Evolutionary conservation across 2,113 vertebrate genomes (phyloP).

Genomic region (Boulengeromyrus knoepffleri): DNA sequence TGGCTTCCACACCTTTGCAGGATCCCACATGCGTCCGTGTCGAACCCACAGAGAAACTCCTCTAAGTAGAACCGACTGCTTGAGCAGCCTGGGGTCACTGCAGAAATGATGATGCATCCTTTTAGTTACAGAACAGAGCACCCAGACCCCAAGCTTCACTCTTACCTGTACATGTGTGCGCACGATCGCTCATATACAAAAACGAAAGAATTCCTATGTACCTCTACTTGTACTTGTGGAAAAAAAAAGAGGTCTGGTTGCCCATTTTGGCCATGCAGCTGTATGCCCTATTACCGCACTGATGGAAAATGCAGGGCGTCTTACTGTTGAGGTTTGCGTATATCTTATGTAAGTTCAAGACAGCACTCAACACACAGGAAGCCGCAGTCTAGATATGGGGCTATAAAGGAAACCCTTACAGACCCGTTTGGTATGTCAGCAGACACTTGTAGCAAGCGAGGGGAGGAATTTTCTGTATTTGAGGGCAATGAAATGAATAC

Average conservation of each 20-base stretch:
- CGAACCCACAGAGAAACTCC: not conserved
- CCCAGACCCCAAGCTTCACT: not conserved
- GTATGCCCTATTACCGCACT: not conserved
- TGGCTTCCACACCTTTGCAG: not conserved
- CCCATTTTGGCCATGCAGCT: not conserved
- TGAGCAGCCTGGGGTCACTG: not conserved
- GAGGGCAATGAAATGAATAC: not conserved
- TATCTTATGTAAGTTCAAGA: not conserved
- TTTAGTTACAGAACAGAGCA: not conserved
- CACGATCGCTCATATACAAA: not conserved
- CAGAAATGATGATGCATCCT: not conserved
- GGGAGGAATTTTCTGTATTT: not conserved
- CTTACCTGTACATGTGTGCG: not conserved
- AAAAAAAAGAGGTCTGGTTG: not conserved
- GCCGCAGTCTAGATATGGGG: not conserved
- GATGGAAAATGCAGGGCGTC: not conserved
- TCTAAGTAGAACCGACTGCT: not conserved
- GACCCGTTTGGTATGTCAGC: not conserved
- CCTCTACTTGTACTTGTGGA: not conserved
- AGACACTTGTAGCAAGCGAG: not conserved
- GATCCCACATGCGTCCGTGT: not conserved
- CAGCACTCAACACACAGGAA: not conserved
- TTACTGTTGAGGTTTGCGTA: not conserved
- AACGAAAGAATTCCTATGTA: not conserved
- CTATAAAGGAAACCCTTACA: not conserved